Base-by-base conservation (phyloP, 2,888 invertebrate species). In the Cancer borealis region DNA sequence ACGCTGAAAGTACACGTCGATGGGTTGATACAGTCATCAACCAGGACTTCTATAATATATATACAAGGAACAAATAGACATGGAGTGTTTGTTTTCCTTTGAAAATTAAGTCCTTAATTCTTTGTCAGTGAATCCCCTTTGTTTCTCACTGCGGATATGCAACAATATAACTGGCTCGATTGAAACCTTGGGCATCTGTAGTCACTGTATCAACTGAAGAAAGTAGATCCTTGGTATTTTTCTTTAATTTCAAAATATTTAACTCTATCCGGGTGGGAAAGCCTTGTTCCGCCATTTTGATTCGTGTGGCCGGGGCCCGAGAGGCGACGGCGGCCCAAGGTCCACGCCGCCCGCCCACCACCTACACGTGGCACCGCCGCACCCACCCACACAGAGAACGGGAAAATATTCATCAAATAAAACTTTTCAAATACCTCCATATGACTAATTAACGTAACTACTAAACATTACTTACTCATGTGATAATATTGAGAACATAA, bases 261-360 rank as follows among this genome's bases (percentile, higher is more conserved):
- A 54, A 26, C 92, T 79, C 73, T 39, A 49, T 79, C 87, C 84
- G 73, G 66, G 92, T 92, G 88, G 30, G 91, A 91, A 54, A 92
- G 88, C 49, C n/a, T 87, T 91, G 91, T 79, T 95, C 92, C 93
- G 95, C 95, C 94, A 95, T 95, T 95, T 95, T 93, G 95, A 93
- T 93, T 95, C 95, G 88, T 95, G 88, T 91, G 92, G 88, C 88
- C 73, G 92, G 92, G 95, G 95, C 79, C 90, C 93, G 46, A 92
- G 91, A 92, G 94, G 92, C 92, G 94, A 79, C 92, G 49, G 92
- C 89, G 92, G 73, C 93, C 54, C 66, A 60, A 21, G 79, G 89
- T 84, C 91, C 93, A 93, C 92, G 92, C 94, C 94, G 88, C 84
- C 30, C 92, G 6, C 87, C 91, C 60, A 21, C 47, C 73, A 60